These are phyloP conservation scores for Phenganax marumi DNA, from an alignment of 92 coral and sea anemone genomes.

Conservation along the genomic window DNA sequence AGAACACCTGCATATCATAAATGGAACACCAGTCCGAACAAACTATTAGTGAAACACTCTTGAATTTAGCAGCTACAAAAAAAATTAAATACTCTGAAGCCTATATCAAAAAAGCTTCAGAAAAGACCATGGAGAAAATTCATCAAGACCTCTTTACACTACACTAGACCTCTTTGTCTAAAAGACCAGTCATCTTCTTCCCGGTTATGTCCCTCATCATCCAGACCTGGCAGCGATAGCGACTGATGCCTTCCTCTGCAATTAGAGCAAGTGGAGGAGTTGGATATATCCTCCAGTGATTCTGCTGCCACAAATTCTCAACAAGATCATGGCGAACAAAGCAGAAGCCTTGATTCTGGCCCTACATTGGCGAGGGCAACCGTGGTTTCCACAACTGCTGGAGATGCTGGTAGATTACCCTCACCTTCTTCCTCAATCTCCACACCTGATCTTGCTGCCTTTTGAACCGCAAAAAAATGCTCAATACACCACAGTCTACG, in stretches of 20 bases:
- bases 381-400: constrained; percentile 59
- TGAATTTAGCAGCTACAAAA: too few relatives aligned
- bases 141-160: too few relatives aligned
- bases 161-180: constrained; percentile 64
- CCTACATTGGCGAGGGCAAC: constrained; percentile 59
- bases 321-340: constrained; percentile 42
- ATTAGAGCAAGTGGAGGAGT: constrained; percentile 8
- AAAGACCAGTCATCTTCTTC: constrained; percentile 43
- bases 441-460: constrained; percentile 46
- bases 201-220: constrained; percentile 49
- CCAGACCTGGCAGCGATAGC: constrained; percentile 58
- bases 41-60: too few relatives aligned
- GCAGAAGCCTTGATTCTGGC: constrained; percentile 50
- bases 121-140: too few relatives aligned
- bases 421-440: constrained; percentile 41
- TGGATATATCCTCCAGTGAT: constrained; percentile 6
- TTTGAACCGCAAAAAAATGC: neutral
- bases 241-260: constrained; percentile 4
- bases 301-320: constrained; percentile 50
- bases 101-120: too few relatives aligned
- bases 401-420: constrained; percentile 44
- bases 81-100: too few relatives aligned
- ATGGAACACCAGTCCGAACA: too few relatives aligned
- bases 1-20: too few relatives aligned
- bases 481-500: too few relatives aligned